These are phyloP conservation scores for Bradysia coprophila DNA, from an alignment of 1,140 invertebrate species.

Conservation along the genomic window DNA sequence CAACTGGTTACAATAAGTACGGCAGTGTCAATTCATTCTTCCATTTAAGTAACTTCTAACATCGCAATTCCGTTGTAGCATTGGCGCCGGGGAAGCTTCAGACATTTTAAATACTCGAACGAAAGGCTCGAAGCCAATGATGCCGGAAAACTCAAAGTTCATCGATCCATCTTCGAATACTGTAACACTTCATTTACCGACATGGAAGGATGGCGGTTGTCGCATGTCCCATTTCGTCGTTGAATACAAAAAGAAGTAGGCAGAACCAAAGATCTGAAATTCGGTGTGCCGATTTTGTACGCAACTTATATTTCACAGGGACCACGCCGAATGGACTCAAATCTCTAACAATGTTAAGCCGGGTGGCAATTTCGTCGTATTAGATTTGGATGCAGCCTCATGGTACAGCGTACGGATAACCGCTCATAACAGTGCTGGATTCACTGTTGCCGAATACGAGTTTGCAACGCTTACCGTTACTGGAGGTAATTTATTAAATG, in stretches of 20 bases:
- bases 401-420: conserved; percentile 86
- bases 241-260: conserved; percentile 83
- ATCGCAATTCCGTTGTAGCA: too few species aligned
- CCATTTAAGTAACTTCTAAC: neutral
- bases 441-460: conserved; percentile 83
- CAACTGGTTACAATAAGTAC: conserved; percentile 76
- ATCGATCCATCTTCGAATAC: conserved; percentile 83
- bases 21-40: neutral
- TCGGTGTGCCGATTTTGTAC: neutral
- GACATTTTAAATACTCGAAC: conserved; percentile 72
- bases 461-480: conserved; percentile 87
- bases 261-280: conserved; percentile 4
- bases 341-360: conserved; percentile 85
- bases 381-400: conserved; percentile 79
- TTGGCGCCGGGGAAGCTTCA: conserved; percentile 74
- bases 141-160: conserved; percentile 72
- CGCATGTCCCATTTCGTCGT: conserved; percentile 92
- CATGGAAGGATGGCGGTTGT: conserved; percentile 90
- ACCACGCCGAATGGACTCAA: conserved; percentile 74
- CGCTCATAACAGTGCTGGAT: conserved; percentile 90
- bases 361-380: conserved; percentile 73
- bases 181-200: conserved; percentile 74
- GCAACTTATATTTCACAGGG: conserved; percentile 26
- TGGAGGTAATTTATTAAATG: conserved; percentile 64
- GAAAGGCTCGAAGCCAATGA: conserved; percentile 75